A percentile compares a stretch with the other conserved stretches of the same genome.
Conservation (phyloP, 2,888 invertebrate species). For the Eulithis testata region DNA sequence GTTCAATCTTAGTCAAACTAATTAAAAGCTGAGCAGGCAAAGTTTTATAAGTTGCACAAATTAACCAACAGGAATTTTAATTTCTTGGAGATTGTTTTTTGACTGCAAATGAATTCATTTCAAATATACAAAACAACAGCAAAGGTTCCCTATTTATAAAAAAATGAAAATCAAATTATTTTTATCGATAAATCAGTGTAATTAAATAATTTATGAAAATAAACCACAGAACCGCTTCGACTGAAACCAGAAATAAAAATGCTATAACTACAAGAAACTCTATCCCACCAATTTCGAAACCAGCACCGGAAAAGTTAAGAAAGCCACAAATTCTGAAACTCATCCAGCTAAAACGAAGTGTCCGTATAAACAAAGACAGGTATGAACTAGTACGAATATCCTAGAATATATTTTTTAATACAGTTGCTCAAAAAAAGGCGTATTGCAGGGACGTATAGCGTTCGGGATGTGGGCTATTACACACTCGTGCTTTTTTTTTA, state of each 20-base stretch:
- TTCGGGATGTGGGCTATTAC: no score
- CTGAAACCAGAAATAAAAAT: no score
- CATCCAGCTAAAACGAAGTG: neutral
- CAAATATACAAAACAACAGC: no score
- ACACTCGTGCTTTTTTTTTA: no score
- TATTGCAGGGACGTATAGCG: no score
- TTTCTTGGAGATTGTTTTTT: neutral
- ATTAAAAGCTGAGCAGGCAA: conserved; percentile 14
- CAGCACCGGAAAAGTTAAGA: neutral
- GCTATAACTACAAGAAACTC: neutral
- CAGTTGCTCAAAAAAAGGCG: no score
- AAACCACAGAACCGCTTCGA: no score
- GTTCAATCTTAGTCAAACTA: conserved; percentile 12
- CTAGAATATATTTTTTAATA: no score
- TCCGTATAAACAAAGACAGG: neutral
- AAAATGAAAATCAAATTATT: no score
- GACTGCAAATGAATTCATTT: neutral
- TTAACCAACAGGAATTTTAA: conserved; percentile 30
- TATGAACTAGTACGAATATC: neutral
- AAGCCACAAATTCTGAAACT: neutral
- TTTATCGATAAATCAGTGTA: no score
- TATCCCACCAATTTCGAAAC: neutral
- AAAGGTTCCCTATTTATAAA: no score
- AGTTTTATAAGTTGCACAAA: conserved; percentile 2
- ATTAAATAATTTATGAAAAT: no score